These are phyloP conservation scores for Dysmachus trigonus DNA, from an alignment of 2,888 invertebrate genomes.

Conservation along the genomic window DNA sequence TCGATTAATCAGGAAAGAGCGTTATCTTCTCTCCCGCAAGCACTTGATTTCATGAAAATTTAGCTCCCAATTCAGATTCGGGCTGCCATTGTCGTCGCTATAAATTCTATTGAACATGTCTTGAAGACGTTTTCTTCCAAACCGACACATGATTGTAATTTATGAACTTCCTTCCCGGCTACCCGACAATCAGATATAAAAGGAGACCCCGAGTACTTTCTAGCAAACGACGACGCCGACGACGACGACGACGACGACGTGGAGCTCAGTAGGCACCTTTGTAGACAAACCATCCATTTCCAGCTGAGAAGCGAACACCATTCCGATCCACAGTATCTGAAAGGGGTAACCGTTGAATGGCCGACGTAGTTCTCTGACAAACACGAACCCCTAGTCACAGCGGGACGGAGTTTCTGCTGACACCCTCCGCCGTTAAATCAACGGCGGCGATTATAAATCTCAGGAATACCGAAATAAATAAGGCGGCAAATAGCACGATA, in stretches of 20 bases:
- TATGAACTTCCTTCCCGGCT: constrained; percentile 50
- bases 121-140: constrained; percentile 38
- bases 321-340: background rate
- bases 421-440: constrained; percentile 50
- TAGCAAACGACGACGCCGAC: background rate
- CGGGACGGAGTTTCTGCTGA: constrained; percentile 50
- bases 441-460: constrained; percentile 49
- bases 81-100: constrained; percentile 46
- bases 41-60: constrained; percentile 46
- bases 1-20: constrained; percentile 30
- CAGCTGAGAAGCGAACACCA: background rate
- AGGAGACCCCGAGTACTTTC: constrained; percentile 34
- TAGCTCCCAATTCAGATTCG: constrained; percentile 44
- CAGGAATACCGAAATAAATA: constrained; percentile 47
- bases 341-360: constrained; percentile 19
- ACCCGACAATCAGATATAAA: constrained; percentile 46
- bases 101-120: constrained; percentile 49
- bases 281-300: constrained; percentile 15
- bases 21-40: constrained; percentile 17
- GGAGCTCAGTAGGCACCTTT: background rate
- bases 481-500: constrained; percentile 44
- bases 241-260: background rate
- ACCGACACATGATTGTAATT: constrained; percentile 49
- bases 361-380: constrained; percentile 33
- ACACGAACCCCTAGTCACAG: constrained; percentile 47